phyloP scores from a whole-genome alignment of 64 coral and sea anemone species.

The Catalaphyllia jardinei region DNA sequence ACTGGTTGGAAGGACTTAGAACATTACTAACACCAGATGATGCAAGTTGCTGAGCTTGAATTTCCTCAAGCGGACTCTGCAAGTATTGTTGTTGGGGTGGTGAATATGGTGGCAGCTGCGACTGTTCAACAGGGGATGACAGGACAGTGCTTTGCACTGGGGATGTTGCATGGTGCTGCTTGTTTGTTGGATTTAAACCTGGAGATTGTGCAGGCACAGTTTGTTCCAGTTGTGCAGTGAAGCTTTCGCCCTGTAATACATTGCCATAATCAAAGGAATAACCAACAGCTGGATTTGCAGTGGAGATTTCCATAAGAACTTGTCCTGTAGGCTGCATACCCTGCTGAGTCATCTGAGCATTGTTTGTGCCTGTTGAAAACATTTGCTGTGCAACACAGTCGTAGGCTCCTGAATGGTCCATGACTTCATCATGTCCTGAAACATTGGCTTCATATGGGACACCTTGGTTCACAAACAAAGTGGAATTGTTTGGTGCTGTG shows the following conservation, averaged over 20 bases:
- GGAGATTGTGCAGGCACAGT: conserved; percentile 32
- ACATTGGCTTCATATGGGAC: conserved; percentile 15
- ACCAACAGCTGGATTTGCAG: conserved; percentile 6
- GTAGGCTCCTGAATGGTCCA: conserved; percentile 35
- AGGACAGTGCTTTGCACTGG: conserved; percentile 6
- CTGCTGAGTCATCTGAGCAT: conserved; percentile 26
- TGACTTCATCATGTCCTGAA: conserved; percentile 24
- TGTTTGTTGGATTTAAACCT: conserved; percentile 3
- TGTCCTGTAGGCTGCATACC: not conserved
- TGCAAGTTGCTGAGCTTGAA: conserved; percentile 37
- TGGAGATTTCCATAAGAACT: conserved; percentile 38
- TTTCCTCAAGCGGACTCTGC: conserved; percentile 33
- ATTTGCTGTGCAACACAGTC: not conserved
- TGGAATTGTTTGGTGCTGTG: not conserved
- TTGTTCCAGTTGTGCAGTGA: conserved; percentile 8
- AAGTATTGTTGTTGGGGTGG: conserved; percentile 16
- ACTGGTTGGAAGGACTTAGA: conserved; percentile 10
- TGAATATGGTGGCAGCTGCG: conserved; percentile 37
- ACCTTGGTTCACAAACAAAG: conserved; percentile 13
- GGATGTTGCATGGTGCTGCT: conserved; percentile 1
- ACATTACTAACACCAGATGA: conserved; percentile 4
- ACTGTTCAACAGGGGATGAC: conserved; percentile 39
- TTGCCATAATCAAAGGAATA: conserved; percentile 12
- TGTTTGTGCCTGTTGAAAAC: not conserved
- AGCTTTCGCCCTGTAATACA: conserved; percentile 27